A percentile compares a stretch with the other conserved stretches of the same genome.
Evolutionary conservation across 2,113 vertebrate genomes (phyloP).

Genomic region (Zosterops borbonicus): DNA sequence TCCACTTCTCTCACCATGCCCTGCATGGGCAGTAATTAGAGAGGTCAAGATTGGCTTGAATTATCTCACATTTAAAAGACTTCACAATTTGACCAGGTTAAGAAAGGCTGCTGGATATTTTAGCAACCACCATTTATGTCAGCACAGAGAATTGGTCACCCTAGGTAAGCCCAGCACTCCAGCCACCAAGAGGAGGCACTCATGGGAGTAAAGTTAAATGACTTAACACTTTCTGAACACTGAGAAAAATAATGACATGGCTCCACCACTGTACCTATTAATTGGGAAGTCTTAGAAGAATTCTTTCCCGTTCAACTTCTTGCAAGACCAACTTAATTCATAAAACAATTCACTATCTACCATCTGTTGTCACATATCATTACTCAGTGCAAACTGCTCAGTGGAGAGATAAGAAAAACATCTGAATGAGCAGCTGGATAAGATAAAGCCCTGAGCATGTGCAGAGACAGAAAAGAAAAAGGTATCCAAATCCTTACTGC

Average conservation of each 20-base stretch:
- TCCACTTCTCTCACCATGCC: not conserved
- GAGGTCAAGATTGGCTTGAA: not conserved
- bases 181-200: not conserved
- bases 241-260: not conserved
- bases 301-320: not conserved
- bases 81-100: not conserved
- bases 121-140: not conserved
- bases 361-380: not conserved
- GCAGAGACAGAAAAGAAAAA: not conserved
- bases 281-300: not conserved
- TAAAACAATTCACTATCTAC: not conserved
- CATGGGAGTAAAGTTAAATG: not conserved
- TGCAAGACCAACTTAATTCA: not conserved
- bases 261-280: not conserved
- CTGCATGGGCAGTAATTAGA: not conserved
- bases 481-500: not conserved
- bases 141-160: not conserved
- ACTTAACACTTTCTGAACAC: not conserved
- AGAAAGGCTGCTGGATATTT: not conserved
- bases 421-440: not conserved
- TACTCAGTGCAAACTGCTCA: not conserved
- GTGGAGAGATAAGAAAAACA: not conserved
- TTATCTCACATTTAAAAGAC: not conserved
- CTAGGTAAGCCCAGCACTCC: not conserved
- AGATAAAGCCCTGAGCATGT: not conserved